Base-by-base conservation (phyloP, 2,797 vertebrate species). In the Phataginus tetradactyla region DNA sequence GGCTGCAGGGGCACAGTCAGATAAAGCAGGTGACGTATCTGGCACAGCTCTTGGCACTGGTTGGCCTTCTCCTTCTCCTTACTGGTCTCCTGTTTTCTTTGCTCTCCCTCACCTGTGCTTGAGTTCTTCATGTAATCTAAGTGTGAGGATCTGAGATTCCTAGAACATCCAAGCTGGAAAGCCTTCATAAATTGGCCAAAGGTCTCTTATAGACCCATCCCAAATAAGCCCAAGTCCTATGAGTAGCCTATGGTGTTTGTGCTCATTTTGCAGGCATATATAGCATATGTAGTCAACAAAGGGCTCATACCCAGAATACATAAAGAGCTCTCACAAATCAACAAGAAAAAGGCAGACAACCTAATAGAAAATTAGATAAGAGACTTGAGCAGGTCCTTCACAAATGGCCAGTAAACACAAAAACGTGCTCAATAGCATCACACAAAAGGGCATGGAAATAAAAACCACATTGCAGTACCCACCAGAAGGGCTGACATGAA, bases 311-410 rank as follows among this genome's bases (percentile, higher is more conserved):
- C 61, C 45, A 77, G 23, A 59, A 80, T 39, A 55, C 53, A 29
- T 18, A 81, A 80, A 92, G 84, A 93, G 32, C n/a, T 86, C 68
- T 84, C 53, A 34, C 63, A 59, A 85, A 64, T 86, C 51, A 90
- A 55, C 45, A 90, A 80, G 77, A 66, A 89, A 61, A 85, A 64
- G 15, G 11, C 20, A 34, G 55, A 77, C 25, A 79, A 51, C 32
- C n/a, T 9, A 15, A 49, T 29, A 83, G 69, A 23, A 64, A 66
- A 59, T 5, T 57, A 69, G 23, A 51, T 21, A 12, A 57, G 90
- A 77, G 49, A 27, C 39, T 55, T 45, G 39, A 81, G 10, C 69
- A 42, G 69, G 39, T 32, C 20, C 21, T 59, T 64, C 21, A 57
- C n/a, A 57, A 37, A 17, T 13, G 12, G 32, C 34, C 53, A 25